phyloP scores from a whole-genome alignment of 2,888 invertebrate species.

The Tupiocoris notatus region DNA sequence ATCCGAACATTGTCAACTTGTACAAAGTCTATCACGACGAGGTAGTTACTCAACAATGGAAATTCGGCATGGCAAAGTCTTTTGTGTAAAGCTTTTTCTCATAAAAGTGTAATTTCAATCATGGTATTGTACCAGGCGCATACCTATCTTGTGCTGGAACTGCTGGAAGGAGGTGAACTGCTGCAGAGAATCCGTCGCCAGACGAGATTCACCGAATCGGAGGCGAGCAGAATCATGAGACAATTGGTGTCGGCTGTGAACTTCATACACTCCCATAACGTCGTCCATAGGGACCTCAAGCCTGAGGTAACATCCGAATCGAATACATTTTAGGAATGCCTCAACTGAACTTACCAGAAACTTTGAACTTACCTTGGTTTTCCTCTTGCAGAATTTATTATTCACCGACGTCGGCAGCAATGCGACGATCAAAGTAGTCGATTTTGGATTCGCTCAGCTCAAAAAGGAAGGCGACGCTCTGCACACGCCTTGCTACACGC shows the following conservation, averaged over 20 bases:
- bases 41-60: conserved; percentile 56
- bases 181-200: conserved; percentile 65
- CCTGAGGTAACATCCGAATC: conserved; percentile 70
- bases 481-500: conserved; percentile 88
- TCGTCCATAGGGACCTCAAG: conserved; percentile 92
- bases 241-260: conserved; percentile 80
- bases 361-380: not conserved
- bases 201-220: conserved; percentile 70
- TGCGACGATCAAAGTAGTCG: conserved; percentile 81
- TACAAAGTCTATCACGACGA: conserved; percentile 82
- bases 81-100: too few species aligned
- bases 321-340: too few species aligned
- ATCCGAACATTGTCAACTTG: conserved; percentile 81
- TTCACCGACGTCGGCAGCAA: conserved; percentile 62
- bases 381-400: conserved; percentile 53
- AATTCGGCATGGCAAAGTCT: too few species aligned
- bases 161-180: conserved; percentile 81
- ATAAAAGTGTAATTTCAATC: too few species aligned
- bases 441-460: conserved; percentile 92
- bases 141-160: conserved; percentile 87
- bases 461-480: conserved; percentile 63
- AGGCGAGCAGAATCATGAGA: conserved; percentile 75
- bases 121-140: too few species aligned
- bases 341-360: not conserved
- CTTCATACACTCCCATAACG: conserved; percentile 78